Evolutionary conservation across 2,888 invertebrate species (phyloP).

Genomic region (Biston betularia): DNA sequence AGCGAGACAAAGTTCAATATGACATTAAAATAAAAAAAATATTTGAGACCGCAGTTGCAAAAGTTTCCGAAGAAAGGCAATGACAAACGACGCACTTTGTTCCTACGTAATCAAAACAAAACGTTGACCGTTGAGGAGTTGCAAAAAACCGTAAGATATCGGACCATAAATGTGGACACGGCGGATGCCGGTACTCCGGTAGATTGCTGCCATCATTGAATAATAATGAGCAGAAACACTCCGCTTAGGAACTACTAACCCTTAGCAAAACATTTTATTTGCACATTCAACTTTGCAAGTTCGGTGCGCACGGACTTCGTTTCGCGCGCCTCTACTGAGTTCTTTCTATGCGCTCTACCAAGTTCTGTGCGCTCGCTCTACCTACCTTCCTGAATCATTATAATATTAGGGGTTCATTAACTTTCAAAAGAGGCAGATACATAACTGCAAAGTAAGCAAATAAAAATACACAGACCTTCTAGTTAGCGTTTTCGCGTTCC

Average conservation of each 20-base stretch:
- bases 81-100: constrained; percentile 6
- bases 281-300: constrained; percentile 17
- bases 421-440: constrained; percentile 37
- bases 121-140: constrained; percentile 10
- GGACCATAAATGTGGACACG: constrained; percentile 29
- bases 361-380: no score
- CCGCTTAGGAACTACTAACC: constrained; percentile 12
- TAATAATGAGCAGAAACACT: constrained; percentile 63
- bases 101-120: constrained; percentile 19
- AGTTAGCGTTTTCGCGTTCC: constrained; percentile 59
- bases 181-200: constrained; percentile 53
- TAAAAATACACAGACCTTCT: constrained; percentile 43
- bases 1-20: no score
- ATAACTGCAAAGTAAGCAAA: constrained; percentile 38
- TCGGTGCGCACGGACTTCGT: constrained; percentile 2
- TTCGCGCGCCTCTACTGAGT: neutral
- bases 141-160: constrained; percentile 30
- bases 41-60: neutral
- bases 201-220: constrained; percentile 68
- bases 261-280: constrained; percentile 25
- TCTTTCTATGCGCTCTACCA: no score
- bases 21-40: no score
- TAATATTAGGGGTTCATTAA: constrained; percentile 20
- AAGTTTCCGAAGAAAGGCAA: constrained; percentile 1
- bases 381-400: constrained; percentile 15